These are phyloP conservation scores for Theodoxus fluviatilis DNA, from an alignment of 2,888 invertebrate species.

Conservation along the genomic window DNA sequence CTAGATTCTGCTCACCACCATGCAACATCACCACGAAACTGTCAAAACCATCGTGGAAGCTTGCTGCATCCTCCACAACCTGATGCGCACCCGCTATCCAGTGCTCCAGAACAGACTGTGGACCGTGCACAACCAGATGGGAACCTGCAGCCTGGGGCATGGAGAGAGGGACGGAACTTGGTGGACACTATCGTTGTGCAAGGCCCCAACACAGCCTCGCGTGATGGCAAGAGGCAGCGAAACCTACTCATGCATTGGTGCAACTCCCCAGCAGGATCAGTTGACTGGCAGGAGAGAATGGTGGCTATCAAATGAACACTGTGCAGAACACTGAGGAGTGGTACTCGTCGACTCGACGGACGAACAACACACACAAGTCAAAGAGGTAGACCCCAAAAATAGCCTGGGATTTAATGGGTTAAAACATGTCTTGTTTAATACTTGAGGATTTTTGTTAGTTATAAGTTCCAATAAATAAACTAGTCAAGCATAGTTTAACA, in stretches of 20 bases:
- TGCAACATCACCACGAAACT: slow-evolving; percentile 31
- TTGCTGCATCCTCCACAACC: slow-evolving; percentile 35
- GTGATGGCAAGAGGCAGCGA: slow-evolving; percentile 31
- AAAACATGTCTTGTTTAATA: too few species aligned
- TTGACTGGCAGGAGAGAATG: slow-evolving; percentile 39
- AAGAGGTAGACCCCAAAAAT: too few species aligned
- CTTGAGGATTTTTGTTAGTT: too few species aligned
- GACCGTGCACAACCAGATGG: slow-evolving; percentile 32
- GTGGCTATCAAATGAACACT: too few species aligned
- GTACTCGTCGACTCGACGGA: too few species aligned
- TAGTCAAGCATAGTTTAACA: too few species aligned
- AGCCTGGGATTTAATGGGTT: too few species aligned
- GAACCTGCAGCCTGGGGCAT: slow-evolving; percentile 32
- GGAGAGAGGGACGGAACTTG: slow-evolving; percentile 34
- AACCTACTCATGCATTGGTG: slow-evolving; percentile 32
- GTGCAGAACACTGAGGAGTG: too few species aligned
- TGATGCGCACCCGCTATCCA: slow-evolving; percentile 36
- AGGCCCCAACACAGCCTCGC: slow-evolving; percentile 34
- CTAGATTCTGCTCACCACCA: slow-evolving; percentile 34
- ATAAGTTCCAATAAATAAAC: too few species aligned
- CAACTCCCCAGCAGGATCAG: slow-evolving; percentile 30
- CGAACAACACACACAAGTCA: too few species aligned
- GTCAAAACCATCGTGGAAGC: slow-evolving; percentile 26
- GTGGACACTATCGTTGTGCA: slow-evolving; percentile 31
- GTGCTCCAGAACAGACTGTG: slow-evolving; percentile 31